Evolutionary conservation across 2,888 invertebrate genomes (phyloP).

Genomic region (Agrochola circellaris): DNA sequence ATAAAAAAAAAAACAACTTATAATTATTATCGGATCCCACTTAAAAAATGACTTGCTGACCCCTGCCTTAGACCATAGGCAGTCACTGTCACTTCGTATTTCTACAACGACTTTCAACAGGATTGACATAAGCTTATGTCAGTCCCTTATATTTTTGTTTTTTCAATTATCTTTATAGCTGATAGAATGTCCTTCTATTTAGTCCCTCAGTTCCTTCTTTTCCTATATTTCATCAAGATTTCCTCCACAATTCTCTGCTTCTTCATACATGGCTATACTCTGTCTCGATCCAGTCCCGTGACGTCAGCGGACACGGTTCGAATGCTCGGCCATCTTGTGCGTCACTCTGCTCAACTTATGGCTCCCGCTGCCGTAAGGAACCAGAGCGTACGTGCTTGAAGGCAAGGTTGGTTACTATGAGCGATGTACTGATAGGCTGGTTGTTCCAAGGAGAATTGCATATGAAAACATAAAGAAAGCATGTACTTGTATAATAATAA

Average conservation of each 20-base stretch:
- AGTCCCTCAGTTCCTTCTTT: background rate
- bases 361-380: constrained; percentile 68
- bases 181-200: background rate
- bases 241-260: too few relatives aligned
- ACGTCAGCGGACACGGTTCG: constrained; percentile 82
- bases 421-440: background rate
- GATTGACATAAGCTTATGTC: background rate
- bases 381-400: constrained; percentile 27
- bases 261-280: constrained; percentile 7
- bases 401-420: constrained; percentile 23
- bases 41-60: too few relatives aligned
- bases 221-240: constrained; percentile 6
- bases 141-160: background rate
- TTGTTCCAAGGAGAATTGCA: background rate
- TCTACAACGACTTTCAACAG: background rate
- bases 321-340: constrained; percentile 76
- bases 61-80: background rate
- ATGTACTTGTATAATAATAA: too few relatives aligned
- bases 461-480: background rate
- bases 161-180: background rate
- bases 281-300: constrained; percentile 61
- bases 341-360: constrained; percentile 72
- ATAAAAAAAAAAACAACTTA: too few relatives aligned
- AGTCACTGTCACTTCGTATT: background rate
- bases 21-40: too few relatives aligned